Evolutionary conservation across 2,888 invertebrate species (phyloP).

Genomic region (Tineola bisselliella): DNA sequence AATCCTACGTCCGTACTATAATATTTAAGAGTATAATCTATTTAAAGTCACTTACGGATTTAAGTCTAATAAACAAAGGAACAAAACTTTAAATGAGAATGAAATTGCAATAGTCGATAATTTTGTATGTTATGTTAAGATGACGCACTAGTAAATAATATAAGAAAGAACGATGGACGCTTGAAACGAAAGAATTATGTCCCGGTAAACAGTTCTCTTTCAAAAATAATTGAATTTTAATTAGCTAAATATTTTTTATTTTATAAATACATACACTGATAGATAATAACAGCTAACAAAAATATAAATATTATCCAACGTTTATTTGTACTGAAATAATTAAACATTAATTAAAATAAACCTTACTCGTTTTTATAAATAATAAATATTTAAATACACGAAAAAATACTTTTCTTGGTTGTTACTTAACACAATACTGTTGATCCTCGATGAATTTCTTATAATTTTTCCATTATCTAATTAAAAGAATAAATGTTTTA

Average conservation of each 20-base stretch:
- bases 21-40: background rate
- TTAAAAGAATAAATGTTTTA: background rate
- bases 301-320: background rate
- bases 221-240: no score
- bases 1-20: constrained; percentile 21
- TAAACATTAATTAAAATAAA: background rate
- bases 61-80: no score
- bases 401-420: background rate
- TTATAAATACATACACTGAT: no score
- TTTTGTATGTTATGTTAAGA: background rate
- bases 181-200: background rate
- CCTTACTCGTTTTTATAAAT: background rate
- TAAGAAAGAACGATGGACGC: background rate
- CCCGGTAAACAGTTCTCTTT: no score
- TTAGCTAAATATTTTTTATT: no score
- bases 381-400: background rate
- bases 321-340: background rate
- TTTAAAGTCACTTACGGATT: no score
- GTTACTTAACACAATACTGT: background rate
- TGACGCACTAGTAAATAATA: background rate
- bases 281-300: no score
- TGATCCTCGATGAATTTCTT: background rate
- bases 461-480: background rate
- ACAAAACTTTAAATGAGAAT: no score
- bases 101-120: no score